Conservation (phyloP, 2,113 vertebrate genomes). For the Eublepharis macularius region DNA sequence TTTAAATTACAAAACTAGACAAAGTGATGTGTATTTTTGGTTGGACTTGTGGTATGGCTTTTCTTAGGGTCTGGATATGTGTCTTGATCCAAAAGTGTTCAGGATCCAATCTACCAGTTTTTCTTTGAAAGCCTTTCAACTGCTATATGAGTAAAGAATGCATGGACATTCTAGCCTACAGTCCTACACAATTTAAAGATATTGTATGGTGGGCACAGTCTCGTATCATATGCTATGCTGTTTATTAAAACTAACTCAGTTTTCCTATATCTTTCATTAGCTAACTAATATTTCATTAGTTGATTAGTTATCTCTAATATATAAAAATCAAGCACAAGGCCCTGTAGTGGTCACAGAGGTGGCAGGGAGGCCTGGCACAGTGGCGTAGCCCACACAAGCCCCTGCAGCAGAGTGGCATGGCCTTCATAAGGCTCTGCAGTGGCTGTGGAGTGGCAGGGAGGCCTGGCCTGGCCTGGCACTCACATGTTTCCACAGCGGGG, state of each 20-base stretch:
- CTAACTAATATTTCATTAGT: background rate
- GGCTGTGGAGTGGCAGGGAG: too few relatives aligned
- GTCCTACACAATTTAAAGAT: background rate
- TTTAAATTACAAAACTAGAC: too few relatives aligned
- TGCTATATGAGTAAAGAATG: background rate
- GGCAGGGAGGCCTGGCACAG: too few relatives aligned
- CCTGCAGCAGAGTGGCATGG: too few relatives aligned
- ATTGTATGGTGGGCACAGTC: background rate
- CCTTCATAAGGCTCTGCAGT: too few relatives aligned
- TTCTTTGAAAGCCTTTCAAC: background rate
- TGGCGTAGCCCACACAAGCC: too few relatives aligned
- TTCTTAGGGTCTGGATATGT: background rate
- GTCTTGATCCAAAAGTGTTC: background rate
- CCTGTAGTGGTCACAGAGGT: too few relatives aligned
- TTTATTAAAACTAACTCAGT: background rate
- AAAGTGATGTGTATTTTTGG: too few relatives aligned
- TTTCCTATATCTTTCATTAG: background rate
- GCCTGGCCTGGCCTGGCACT: too few relatives aligned
- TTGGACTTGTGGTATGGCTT: background rate
- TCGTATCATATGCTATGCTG: background rate
- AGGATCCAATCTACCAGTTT: background rate
- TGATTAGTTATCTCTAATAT: too few relatives aligned
- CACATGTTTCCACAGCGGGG: too few relatives aligned
- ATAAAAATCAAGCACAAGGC: too few relatives aligned
- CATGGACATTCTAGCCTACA: background rate